Evolutionary conservation across 2,888 invertebrate species (phyloP), one percentile per base, ranked within the genome.

Genomic region (Drosophila niveifrons): DNA sequence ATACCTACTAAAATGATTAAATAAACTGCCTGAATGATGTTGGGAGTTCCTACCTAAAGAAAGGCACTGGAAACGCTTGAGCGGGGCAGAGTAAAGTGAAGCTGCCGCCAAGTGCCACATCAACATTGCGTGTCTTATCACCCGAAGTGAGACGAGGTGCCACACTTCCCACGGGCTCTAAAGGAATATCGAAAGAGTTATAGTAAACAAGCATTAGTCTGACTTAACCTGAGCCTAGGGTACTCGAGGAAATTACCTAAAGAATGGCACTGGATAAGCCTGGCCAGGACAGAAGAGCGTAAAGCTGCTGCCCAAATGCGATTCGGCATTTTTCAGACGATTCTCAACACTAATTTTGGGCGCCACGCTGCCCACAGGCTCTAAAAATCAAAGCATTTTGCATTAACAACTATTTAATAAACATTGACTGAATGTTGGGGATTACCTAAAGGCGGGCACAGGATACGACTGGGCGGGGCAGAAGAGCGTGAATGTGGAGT

Each of bases 391-490:
- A 43, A 9, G 23, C 55, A 34, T 1, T 56, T 44, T 41, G 15
- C 7, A 51, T 41, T 46, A 7, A 13, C 2, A 11, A 7, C 1
- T 18, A n/a, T 4, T 4, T n/a, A 8, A 13, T 2, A 13, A 23
- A 58, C 73, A 75, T 53, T 68, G 75, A 66, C 72, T 75, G 86
- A 89, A 88, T 79, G 73, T 63, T 39, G 44, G 0, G 8, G 10
- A 28, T 46, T 84, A 96, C 95, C 95, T 95, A 94, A 95, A 95
- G 75, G 94, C 91, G 80, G 96, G 96, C 88, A 95, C 94, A 69
- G 96, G 96, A 93, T 94, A 96, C 9, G 95, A 95, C 92, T 96
- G 96, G 10, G 96, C 95, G 67, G 96, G 96, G 91, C 96, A 96
- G 88, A 95, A 93, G 74, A 96, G 92, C 39, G 95, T 94, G 84